Conservation (phyloP, 2,113 vertebrate species). For the Castor canadensis region DNA sequence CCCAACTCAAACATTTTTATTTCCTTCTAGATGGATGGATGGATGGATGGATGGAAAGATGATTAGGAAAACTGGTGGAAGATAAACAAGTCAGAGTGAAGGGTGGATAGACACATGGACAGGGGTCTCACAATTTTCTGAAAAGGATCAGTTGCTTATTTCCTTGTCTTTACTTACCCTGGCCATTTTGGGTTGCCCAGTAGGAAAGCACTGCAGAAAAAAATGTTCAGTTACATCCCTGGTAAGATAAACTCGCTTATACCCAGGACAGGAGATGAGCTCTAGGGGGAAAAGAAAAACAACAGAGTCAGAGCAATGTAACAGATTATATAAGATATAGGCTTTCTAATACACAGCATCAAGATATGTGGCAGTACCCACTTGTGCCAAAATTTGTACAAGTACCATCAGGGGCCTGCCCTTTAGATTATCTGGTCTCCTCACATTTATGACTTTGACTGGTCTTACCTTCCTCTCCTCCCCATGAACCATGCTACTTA, state of each 20-base stretch:
- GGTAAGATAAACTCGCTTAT: constrained; percentile 78
- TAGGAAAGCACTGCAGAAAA: constrained; percentile 74
- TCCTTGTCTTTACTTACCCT: constrained; percentile 83
- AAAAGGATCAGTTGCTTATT: neutral
- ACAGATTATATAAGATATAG: neutral
- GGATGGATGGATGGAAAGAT: neutral
- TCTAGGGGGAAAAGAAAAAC: constrained; percentile 68
- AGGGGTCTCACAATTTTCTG: neutral
- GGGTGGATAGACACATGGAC: neutral
- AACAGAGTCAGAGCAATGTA: constrained; percentile 15
- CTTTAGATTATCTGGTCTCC: neutral
- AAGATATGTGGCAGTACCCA: neutral
- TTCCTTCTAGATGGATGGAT: neutral
- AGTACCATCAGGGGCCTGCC: neutral
- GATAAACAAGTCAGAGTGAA: neutral
- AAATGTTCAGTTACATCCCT: constrained; percentile 85
- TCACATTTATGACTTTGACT: neutral
- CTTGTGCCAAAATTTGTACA: neutral
- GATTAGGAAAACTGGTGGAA: neutral
- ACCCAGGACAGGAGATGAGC: constrained; percentile 80
- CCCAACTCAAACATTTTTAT: constrained; percentile 22
- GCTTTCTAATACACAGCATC: neutral
- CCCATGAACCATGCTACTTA: neutral
- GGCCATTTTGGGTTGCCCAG: constrained; percentile 82
- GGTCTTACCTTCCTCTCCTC: neutral